phyloP scores from a whole-genome alignment of 2,113 vertebrate genomes.

The Eurypyga helias region DNA sequence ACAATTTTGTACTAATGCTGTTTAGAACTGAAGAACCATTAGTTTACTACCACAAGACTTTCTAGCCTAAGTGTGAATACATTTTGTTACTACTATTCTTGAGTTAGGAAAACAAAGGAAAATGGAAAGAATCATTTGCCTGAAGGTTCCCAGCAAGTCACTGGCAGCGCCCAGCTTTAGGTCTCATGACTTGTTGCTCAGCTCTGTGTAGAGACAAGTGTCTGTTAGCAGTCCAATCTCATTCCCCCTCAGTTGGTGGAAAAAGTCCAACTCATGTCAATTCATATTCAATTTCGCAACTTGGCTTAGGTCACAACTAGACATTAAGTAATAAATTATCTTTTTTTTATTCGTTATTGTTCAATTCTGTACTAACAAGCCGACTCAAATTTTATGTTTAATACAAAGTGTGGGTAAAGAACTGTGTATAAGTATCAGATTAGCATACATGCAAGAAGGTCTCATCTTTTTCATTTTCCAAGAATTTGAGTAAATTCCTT shows the following conservation, averaged over 20 bases:
- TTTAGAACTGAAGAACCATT: neutral
- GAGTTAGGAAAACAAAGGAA: neutral
- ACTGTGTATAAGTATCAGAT: neutral
- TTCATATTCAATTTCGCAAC: neutral
- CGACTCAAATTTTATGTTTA: neutral
- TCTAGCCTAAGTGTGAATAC: neutral
- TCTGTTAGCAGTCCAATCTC: neutral
- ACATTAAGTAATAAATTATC: neutral
- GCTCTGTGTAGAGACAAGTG: neutral
- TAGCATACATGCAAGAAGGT: neutral
- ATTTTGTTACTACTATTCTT: neutral
- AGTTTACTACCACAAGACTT: neutral
- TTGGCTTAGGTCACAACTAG: neutral
- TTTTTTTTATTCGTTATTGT: neutral
- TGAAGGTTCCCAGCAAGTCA: neutral
- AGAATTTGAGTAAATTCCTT: neutral
- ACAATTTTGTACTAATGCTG: neutral
- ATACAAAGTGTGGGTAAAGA: neutral
- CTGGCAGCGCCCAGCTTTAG: neutral
- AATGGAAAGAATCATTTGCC: neutral
- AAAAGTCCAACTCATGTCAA: neutral
- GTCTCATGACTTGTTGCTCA: neutral
- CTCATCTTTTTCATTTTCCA: neutral
- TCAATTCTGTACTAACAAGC: neutral
- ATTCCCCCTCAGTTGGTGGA: neutral